Base-by-base conservation (phyloP, 1,140 invertebrate species). In the Piezodorus guildinii region DNA sequence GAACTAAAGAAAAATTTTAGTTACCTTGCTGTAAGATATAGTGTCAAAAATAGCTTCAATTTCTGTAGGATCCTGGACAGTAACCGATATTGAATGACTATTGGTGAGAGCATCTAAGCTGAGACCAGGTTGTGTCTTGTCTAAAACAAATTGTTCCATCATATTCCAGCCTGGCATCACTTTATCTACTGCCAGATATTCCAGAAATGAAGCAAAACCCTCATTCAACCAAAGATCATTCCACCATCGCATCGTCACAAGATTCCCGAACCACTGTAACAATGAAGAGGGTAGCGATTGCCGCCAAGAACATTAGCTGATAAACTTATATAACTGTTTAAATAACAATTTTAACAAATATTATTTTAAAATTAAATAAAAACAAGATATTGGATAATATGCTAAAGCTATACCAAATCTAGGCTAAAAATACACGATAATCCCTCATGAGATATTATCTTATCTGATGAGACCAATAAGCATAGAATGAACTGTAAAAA, bases 151-250 rank as follows among this genome's bases (percentile, higher is more conserved):
- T 69, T 84, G 81, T 58, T 79, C 78, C 73, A 77, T 73, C 81
- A 84, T 81, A 69, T 75, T 75, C 81, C 81, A 83, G 3, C 79
- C 75, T 4, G 74, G 78, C 69, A 75, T 74, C 0, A 81, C 74
- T 56, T 77, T 73, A 69, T 84, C 79, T 0, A 86, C 83, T 2
- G 84, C 84, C 58, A 84, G 79, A 71, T 88, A 88, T 73, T 91
- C 86, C 68, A 91, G 80, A 71, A 84, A 91, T 67, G 82, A 87
- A 0, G 89, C 88, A 69, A 92, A 90, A 2, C 90, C 90, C 76
- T 94, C 91, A 72, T 91, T 92, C 16, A 94, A 73, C 89, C 89
- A 92, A n/a, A 92, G 71, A 71, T 91, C 86, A 72, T 87, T 85
- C 87, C 87, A 90, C 87, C 87, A 90, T 68, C 83, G 80, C 85